Evolutionary conservation across 2,113 vertebrate species (phyloP).

Genomic region (Nematolebias whitei): DNA sequence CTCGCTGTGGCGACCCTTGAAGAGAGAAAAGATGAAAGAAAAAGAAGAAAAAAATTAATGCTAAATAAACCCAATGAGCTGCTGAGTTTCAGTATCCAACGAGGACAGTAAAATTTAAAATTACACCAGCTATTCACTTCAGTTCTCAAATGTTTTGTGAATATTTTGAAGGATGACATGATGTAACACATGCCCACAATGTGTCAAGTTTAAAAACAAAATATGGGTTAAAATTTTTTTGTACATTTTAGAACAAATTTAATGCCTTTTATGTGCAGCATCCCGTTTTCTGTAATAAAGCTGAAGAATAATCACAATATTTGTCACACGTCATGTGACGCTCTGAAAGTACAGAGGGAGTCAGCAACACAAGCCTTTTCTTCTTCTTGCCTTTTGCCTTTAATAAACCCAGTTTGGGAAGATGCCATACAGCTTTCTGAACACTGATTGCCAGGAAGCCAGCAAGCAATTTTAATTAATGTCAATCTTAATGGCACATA

Average conservation of each 20-base stretch:
- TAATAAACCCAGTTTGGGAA: conserved; percentile 12
- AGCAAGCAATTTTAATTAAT: conserved; percentile 50
- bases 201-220: background rate
- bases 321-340: conserved; percentile 1
- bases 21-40: no score
- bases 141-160: background rate
- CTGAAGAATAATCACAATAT: background rate
- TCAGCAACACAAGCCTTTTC: conserved; percentile 2
- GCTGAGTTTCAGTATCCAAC: no score
- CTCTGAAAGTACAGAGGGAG: background rate
- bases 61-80: no score
- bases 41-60: no score
- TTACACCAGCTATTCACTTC: background rate
- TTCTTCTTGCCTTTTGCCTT: conserved; percentile 3
- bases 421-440: conserved; percentile 6
- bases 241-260: background rate
- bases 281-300: background rate
- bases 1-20: no score
- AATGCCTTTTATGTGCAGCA: background rate
- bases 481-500: conserved; percentile 15
- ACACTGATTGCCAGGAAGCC: conserved; percentile 43
- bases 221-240: no score
- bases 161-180: background rate
- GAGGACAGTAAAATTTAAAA: background rate
- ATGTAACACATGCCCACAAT: background rate